These are phyloP conservation scores for Tautogolabrus adspersus DNA, from an alignment of 2,113 vertebrate genomes.

Conservation along the genomic window DNA sequence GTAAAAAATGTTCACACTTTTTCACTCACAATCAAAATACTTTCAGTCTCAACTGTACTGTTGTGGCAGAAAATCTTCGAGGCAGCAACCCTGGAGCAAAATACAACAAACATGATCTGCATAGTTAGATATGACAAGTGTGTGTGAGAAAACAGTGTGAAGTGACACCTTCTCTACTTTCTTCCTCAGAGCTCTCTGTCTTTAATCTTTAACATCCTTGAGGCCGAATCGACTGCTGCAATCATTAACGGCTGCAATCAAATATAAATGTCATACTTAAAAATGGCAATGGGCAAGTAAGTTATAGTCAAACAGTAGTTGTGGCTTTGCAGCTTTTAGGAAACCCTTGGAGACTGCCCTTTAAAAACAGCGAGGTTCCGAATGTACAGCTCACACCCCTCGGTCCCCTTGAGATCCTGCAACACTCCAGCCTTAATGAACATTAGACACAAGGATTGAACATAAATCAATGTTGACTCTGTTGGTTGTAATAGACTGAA, in stretches of 20 bases:
- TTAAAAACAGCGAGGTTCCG: not conserved
- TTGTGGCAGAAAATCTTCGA: no score
- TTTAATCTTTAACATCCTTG: not conserved
- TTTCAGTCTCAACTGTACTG: no score
- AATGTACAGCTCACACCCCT: not conserved
- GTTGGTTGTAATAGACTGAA: not conserved
- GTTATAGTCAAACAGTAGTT: not conserved
- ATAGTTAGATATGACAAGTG: not conserved
- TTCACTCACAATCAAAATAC: not conserved
- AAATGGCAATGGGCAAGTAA: not conserved
- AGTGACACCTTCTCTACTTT: not conserved
- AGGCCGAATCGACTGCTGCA: not conserved
- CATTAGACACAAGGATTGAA: not conserved
- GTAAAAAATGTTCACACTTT: not conserved
- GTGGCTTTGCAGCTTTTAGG: not conserved
- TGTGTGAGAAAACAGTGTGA: not conserved
- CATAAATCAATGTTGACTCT: not conserved
- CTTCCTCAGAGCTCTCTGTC: not conserved
- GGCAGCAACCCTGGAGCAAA: no score
- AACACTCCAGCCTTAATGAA: not conserved
- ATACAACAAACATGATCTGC: not conserved
- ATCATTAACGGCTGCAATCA: not conserved
- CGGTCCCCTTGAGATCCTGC: no score
- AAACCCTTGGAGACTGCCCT: not conserved
- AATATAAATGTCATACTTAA: constrained; percentile 21